Percentiles rank a stretch among this genome's conserved stretches.
Evolutionary conservation across 2,113 vertebrate genomes (phyloP).

Genomic region (Caloenas nicobarica): DNA sequence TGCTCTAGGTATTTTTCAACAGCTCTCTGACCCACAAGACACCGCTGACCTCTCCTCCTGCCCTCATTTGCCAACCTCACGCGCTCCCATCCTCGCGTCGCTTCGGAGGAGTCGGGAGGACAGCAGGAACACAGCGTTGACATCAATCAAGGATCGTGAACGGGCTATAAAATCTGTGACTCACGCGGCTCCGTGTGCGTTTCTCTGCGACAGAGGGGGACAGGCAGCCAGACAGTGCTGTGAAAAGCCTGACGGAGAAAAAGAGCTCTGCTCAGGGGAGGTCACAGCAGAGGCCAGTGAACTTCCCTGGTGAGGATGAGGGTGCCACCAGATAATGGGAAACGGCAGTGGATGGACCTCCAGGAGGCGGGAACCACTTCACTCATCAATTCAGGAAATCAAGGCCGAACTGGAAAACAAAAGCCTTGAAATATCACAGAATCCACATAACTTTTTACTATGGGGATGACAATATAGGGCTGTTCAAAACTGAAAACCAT

Average conservation of each 20-base stretch:
- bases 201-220: neutral
- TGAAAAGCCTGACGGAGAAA: slow-evolving; percentile 14
- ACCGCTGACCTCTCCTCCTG: neutral
- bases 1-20: neutral
- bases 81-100: neutral
- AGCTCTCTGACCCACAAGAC: slow-evolving; percentile 1
- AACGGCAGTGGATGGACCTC: neutral
- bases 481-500: neutral
- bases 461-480: neutral
- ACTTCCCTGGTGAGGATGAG: neutral
- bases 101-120: neutral
- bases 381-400: neutral
- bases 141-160: slow-evolving; percentile 57
- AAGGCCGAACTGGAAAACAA: neutral
- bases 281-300: slow-evolving; percentile 12
- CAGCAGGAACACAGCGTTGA: neutral
- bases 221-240: neutral
- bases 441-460: neutral
- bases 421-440: neutral
- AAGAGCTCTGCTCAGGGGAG: neutral
- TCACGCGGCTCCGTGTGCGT: fast-evolving
- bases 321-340: slow-evolving; percentile 12
- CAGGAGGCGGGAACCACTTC: neutral
- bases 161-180: slow-evolving; percentile 32
- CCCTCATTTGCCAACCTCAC: neutral